Conservation (phyloP, 2,113 vertebrate species). For the Hemichromis elongatus region DNA sequence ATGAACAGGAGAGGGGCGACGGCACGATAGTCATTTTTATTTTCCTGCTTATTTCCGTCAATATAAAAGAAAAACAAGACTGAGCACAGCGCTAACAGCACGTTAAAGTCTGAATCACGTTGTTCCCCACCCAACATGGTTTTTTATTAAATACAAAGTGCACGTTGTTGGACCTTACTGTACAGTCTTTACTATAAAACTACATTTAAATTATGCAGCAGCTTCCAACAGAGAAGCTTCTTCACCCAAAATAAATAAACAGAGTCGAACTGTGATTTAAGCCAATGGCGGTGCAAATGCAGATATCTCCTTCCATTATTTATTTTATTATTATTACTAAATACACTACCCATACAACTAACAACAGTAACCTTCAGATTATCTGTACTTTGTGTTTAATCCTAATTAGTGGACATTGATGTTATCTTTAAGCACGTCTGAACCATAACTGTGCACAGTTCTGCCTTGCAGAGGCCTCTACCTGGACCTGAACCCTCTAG, state of each 20-base stretch:
- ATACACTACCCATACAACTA: not conserved
- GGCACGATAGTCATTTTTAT: fast-evolving
- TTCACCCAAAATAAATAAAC: not conserved
- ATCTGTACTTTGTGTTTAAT: not conserved
- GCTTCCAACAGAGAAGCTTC: not conserved
- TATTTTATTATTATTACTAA: not conserved
- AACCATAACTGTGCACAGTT: fast-evolving
- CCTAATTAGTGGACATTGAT: not conserved
- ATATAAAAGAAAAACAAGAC: not conserved
- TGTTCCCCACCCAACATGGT: not conserved
- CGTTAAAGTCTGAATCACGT: fast-evolving
- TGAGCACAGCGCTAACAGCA: not conserved
- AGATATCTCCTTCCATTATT: not conserved
- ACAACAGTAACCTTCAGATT: not conserved
- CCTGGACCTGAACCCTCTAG: not conserved
- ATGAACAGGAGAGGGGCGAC: not conserved
- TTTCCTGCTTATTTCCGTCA: not conserved
- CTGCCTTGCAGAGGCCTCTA: not conserved
- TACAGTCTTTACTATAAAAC: not conserved
- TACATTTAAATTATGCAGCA: not conserved
- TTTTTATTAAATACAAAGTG: not conserved
- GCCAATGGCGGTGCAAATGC: fast-evolving
- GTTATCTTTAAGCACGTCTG: not conserved
- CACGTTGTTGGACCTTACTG: fast-evolving
- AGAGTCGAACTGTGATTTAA: not conserved